These are phyloP conservation scores for Aspidoscelis tigris DNA, from an alignment of 2,113 vertebrate genomes.

Conservation along the genomic window DNA sequence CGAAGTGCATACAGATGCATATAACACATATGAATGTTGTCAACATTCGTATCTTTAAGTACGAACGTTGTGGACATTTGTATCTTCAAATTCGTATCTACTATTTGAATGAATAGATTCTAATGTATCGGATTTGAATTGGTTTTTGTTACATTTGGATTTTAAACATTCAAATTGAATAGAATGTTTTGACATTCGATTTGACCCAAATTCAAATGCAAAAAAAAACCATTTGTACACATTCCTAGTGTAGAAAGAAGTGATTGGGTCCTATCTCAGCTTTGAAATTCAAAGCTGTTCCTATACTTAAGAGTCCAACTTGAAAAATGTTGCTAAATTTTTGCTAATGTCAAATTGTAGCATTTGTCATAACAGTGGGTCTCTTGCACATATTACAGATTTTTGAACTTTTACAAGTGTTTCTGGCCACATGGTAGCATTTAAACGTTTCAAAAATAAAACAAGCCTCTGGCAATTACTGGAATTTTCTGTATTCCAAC, in stretches of 20 bases:
- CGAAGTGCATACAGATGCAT: no score
- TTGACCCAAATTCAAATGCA: no score
- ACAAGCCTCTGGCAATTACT: not conserved
- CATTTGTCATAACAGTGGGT: not conserved
- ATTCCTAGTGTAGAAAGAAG: not conserved
- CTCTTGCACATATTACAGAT: not conserved
- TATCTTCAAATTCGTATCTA: no score
- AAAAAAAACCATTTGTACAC: no score
- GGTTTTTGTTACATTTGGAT: no score
- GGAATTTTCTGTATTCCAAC: constrained; percentile 33
- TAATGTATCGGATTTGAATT: no score
- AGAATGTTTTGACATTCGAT: no score
- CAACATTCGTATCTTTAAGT: no score
- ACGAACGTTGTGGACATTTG: no score
- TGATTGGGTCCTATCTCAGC: not conserved
- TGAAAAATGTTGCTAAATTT: not conserved
- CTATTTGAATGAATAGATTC: no score
- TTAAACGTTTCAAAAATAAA: constrained; percentile 29
- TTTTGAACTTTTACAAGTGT: not conserved
- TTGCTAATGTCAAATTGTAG: fast-evolving
- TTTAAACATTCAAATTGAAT: no score
- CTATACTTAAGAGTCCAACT: not conserved
- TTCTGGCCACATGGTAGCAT: not conserved
- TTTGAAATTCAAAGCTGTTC: not conserved
- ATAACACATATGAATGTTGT: no score